Evolutionary conservation across 2,113 vertebrate genomes (phyloP).

Genomic region (Alaudala cheleensis): DNA sequence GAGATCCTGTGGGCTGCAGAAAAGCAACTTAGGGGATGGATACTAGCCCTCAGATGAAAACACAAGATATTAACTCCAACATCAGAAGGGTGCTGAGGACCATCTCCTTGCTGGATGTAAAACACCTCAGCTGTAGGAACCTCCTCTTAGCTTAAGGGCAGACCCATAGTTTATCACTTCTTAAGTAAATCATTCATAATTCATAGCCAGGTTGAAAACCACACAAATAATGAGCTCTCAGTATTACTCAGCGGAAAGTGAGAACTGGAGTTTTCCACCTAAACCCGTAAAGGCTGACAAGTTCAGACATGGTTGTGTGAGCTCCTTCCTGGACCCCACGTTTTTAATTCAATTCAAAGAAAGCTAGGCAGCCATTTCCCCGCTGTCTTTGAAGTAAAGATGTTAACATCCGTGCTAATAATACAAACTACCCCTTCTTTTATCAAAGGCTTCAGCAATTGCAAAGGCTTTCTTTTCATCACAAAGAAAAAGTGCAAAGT

Average conservation of each 20-base stretch:
- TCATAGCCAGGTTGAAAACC: slow-evolving; percentile 41
- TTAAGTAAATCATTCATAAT: slow-evolving; percentile 57
- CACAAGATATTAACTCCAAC: not conserved
- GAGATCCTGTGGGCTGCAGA: not conserved
- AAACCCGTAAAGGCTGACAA: slow-evolving; percentile 45
- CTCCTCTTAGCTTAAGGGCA: not conserved
- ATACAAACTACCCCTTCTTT: not conserved
- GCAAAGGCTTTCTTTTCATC: not conserved
- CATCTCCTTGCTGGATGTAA: not conserved
- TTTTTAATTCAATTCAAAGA: slow-evolving; percentile 43
- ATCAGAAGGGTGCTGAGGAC: not conserved
- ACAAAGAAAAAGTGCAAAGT: not conserved
- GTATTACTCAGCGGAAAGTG: slow-evolving; percentile 62
- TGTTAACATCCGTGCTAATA: slow-evolving; percentile 9
- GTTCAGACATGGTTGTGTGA: slow-evolving; percentile 47
- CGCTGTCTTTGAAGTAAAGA: not conserved
- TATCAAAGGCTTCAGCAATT: not conserved
- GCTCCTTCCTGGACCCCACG: not conserved
- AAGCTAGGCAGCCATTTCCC: slow-evolving; percentile 36
- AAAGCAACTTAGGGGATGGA: not conserved
- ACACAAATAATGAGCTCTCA: slow-evolving; percentile 42
- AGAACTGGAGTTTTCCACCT: slow-evolving; percentile 61
- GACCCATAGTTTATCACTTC: not conserved
- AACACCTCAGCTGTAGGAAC: not conserved
- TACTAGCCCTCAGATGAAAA: not conserved